Evolutionary conservation across 2,113 vertebrate species (phyloP), one percentile per base, ranked within the genome.

Genomic region (Neomonachus schauinslandi): DNA sequence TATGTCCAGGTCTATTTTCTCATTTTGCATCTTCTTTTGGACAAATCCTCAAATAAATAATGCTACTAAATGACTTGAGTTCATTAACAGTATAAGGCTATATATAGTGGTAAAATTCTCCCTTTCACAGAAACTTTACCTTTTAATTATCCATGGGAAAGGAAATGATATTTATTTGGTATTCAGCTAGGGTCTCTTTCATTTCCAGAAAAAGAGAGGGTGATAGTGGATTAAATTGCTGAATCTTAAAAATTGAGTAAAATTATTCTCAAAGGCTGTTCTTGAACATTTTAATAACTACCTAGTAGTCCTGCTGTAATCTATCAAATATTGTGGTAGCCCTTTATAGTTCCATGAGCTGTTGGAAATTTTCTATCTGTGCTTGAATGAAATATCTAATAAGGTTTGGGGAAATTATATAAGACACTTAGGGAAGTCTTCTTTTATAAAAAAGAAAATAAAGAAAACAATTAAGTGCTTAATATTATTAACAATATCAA

Each of bases 251-350:
- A 74, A n/a, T 67, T 85, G 63, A 65, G 33, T 65, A 81, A 91
- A 97, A 85, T 97, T 88, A 85, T 89, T 96, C 71, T 74, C 42
- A 95, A 94, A 96, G 67, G 11, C 67, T 92, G 6, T 96, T 42
- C 86, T 79, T 96, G 46, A 95, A 92, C 83, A 90, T 90, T 94
- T 86, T 80, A 95, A 49, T 63, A 94, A n/a, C 13, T 69, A 89
- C 14, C 28, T 89, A 96, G 39, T 88, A 57, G 18, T 83, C 22
- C 39, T 94, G 18, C n/a, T 46, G 61, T 53, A 72, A 80, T 77
- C 15, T 36, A 59, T 49, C 18, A 91, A 22, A 90, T 94, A 83
- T 53, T 96, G 28, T 28, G 42, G 9, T 76, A 81, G 19, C 24
- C 26, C 24, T 21, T 77, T 39, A 69, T 82, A 55, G n/a, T 89